Percentiles rank a stretch among this genome's conserved stretches.
phyloP scores from a whole-genome alignment of 2,888 invertebrate genomes.

The Labia minor region DNA sequence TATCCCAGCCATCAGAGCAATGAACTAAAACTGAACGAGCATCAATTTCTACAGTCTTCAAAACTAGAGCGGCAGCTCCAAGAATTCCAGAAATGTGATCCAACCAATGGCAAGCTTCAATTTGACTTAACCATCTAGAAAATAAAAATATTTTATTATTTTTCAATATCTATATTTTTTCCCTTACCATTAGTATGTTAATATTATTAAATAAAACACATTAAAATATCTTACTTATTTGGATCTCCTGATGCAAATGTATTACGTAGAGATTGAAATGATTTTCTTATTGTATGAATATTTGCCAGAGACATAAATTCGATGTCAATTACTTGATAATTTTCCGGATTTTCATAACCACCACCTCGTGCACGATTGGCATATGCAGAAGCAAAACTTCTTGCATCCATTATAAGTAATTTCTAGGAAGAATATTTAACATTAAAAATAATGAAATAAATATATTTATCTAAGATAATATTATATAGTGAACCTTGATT shows the following conservation, averaged over 20 bases:
- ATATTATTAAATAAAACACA: too few species aligned
- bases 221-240: slow-evolving; percentile 56
- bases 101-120: slow-evolving; percentile 87
- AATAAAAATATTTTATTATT: slow-evolving; percentile 21
- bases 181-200: too few species aligned
- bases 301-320: slow-evolving; percentile 96
- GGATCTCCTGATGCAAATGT: slow-evolving; percentile 68
- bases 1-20: slow-evolving; percentile 98
- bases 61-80: slow-evolving; percentile 68
- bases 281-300: slow-evolving; percentile 88
- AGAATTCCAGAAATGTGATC: slow-evolving; percentile 77
- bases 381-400: slow-evolving; percentile 91
- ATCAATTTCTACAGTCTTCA: slow-evolving; percentile 66
- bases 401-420: slow-evolving; percentile 86
- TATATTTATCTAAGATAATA: neutral
- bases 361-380: slow-evolving; percentile 95
- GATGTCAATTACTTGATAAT: slow-evolving; percentile 90
- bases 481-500: neutral
- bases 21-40: slow-evolving; percentile 89
- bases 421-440: slow-evolving; percentile 40
- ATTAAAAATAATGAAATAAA: neutral
- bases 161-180: slow-evolving; percentile 4
- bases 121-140: slow-evolving; percentile 72
- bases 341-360: slow-evolving; percentile 91
- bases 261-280: slow-evolving; percentile 76